phyloP scores from a whole-genome alignment of 2,797 vertebrate genomes.

The Pristis pectinata region DNA sequence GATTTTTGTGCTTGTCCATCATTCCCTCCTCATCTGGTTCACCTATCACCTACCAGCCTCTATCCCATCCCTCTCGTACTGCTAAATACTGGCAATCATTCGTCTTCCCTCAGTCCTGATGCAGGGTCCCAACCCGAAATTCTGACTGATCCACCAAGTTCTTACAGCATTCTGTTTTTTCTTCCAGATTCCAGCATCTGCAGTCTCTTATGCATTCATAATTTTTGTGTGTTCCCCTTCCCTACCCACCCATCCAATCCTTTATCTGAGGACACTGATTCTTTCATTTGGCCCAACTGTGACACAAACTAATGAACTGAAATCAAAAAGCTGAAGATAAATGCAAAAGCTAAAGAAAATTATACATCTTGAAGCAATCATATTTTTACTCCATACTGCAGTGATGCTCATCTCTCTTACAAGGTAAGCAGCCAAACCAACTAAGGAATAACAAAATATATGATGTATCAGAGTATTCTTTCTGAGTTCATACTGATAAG shows the following conservation, averaged over 20 bases:
- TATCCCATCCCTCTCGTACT: too few species aligned
- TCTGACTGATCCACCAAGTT: too few species aligned
- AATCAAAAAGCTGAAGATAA: neutral
- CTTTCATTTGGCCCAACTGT: neutral
- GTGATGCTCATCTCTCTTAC: too few species aligned
- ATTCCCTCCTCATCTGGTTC: too few species aligned
- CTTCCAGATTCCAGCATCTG: too few species aligned
- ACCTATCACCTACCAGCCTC: too few species aligned
- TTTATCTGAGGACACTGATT: neutral
- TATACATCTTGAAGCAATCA: neutral
- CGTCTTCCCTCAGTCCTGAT: too few species aligned
- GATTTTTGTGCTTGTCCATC: too few species aligned
- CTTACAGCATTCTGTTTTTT: too few species aligned
- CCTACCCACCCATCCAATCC: neutral
- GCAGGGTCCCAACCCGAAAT: too few species aligned
- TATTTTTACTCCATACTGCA: neutral
- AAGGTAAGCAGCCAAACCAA: neutral
- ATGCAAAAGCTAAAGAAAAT: neutral
- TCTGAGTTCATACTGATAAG: neutral
- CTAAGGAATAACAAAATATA: neutral
- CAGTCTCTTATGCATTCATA: neutral
- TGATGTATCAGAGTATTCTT: neutral
- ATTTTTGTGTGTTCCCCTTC: neutral
- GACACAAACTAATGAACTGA: neutral
- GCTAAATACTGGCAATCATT: too few species aligned